Conservation (phyloP, 2,888 invertebrate species). For the Ypsolopha sequella region DNA sequence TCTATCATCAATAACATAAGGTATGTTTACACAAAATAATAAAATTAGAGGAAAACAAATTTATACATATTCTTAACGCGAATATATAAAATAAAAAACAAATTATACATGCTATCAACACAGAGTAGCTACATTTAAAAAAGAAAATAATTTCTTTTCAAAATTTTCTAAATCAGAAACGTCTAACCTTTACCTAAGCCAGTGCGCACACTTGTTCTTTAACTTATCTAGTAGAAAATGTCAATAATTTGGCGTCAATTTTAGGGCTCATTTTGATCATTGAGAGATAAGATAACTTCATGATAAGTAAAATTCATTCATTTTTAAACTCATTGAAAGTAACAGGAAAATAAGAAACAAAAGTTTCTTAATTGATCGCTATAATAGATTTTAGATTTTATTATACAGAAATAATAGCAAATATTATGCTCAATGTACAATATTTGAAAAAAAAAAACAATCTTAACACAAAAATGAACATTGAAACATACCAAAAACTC, state of each 20-base stretch:
- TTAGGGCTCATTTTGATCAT: conserved; percentile 33
- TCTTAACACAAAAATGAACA: conserved; percentile 30
- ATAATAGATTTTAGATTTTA: background rate
- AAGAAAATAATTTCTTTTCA: conserved; percentile 61
- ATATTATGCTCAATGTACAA: conserved; percentile 13
- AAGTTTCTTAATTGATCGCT: no score
- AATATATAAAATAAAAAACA: conserved; percentile 48
- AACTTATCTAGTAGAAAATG: conserved; percentile 28
- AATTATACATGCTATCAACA: conserved; percentile 66
- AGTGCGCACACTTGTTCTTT: conserved; percentile 35
- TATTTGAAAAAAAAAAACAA: conserved; percentile 40
- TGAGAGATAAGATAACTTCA: conserved; percentile 4
- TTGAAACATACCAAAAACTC: conserved; percentile 16
- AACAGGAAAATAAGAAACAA: background rate
- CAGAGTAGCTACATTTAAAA: conserved; percentile 49
- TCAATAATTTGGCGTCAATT: conserved; percentile 58
- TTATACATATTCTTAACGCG: conserved; percentile 68
- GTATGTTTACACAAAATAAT: conserved; percentile 67
- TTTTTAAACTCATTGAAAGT: no score
- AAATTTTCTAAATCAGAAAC: conserved; percentile 59
- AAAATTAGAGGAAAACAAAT: conserved; percentile 69
- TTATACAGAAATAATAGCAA: background rate
- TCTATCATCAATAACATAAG: conserved; percentile 69
- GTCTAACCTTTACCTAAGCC: conserved; percentile 23
- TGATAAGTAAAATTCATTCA: background rate